phyloP scores from a whole-genome alignment of 2,797 vertebrate species.

The Chelmon rostratus region DNA sequence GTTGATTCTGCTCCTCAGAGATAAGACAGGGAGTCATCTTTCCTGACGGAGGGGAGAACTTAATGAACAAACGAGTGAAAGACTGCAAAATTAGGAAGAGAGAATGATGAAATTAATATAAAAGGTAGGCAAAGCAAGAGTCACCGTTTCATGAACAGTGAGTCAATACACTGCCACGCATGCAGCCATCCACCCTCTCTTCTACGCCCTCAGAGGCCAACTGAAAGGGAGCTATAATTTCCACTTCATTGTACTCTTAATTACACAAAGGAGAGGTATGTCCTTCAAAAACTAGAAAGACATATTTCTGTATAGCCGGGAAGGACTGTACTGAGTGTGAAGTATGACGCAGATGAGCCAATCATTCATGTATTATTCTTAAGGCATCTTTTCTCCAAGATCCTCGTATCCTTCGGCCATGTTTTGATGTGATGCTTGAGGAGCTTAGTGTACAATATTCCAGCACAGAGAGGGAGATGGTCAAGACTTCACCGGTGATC shows the following conservation, averaged over 20 bases:
- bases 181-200: constrained; percentile 43
- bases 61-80: constrained; percentile 18
- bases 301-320: constrained; percentile 5
- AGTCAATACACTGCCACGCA: constrained; percentile 48
- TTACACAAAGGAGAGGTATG: constrained; percentile 43
- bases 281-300: constrained; percentile 37
- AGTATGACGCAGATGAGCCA: neutral
- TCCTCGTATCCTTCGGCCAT: neutral
- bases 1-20: constrained; percentile 51
- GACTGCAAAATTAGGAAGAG: constrained; percentile 12
- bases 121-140: constrained; percentile 27
- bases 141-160: constrained; percentile 44
- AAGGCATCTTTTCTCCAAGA: neutral
- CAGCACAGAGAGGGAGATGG: constrained; percentile 6
- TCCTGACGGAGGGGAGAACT: constrained; percentile 24
- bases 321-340: neutral
- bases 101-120: constrained; percentile 37
- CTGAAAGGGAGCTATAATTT: constrained; percentile 47
- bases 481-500: constrained; percentile 53
- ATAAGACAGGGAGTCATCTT: constrained; percentile 55
- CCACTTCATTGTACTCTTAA: constrained; percentile 39
- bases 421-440: constrained; percentile 16
- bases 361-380: constrained; percentile 2
- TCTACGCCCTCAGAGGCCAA: constrained; percentile 36
- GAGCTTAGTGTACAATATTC: neutral